A percentile compares a stretch with the other conserved stretches of the same genome.
These are phyloP conservation scores for Cydia pomonella DNA, from an alignment of 1,140 invertebrate species.

Conservation along the genomic window DNA sequence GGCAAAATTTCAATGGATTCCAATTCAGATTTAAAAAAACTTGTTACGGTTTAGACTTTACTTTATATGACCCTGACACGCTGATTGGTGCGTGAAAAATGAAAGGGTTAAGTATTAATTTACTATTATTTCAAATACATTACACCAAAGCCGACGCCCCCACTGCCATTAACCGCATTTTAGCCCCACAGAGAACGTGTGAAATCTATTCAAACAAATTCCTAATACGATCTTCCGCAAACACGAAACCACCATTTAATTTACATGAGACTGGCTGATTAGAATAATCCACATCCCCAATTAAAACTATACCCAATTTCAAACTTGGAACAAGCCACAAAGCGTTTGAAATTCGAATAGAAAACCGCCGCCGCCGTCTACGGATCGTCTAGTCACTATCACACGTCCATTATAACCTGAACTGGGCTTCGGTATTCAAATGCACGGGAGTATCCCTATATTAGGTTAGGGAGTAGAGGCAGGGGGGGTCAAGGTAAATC, in stretches of 20 bases:
- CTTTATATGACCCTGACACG: no score
- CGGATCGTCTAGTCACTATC: conserved; percentile 67
- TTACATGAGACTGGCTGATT: conserved; percentile 8
- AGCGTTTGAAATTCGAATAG: conserved; percentile 50
- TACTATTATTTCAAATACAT: no score
- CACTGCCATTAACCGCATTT: no score
- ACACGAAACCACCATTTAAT: not conserved
- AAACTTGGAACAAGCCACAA: conserved; percentile 39
- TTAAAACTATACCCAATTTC: conserved; percentile 46
- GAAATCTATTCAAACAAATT: not conserved
- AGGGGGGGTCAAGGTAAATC: conserved; percentile 45
- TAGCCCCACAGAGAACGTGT: not conserved
- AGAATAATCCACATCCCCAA: conserved; percentile 38
- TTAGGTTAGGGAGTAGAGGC: conserved; percentile 38
- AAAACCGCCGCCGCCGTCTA: conserved; percentile 60
- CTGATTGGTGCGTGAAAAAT: no score
- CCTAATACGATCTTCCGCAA: not conserved
- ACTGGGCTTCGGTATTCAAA: conserved; percentile 50
- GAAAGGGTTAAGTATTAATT: no score
- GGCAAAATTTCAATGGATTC: no score
- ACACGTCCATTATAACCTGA: conserved; percentile 54
- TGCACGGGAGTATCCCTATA: conserved; percentile 39
- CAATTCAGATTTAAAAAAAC: no score
- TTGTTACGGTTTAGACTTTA: no score
- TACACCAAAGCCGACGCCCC: no score